Conservation (phyloP, 1,140 invertebrate species). For the Ylistrum balloti region DNA sequence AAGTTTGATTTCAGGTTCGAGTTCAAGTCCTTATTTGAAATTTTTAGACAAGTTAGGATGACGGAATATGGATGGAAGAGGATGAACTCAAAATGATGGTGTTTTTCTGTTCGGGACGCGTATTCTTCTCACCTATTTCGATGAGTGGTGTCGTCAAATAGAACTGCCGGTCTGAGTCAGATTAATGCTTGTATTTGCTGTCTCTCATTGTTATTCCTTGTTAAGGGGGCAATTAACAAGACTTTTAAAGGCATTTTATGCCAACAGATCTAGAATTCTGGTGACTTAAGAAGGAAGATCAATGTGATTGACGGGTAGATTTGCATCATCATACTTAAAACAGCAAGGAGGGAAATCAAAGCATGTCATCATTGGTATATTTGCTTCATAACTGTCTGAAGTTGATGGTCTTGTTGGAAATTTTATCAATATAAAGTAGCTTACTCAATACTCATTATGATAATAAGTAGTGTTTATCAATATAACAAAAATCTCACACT, state of each 20-base stretch:
- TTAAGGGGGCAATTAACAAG: too few relatives aligned
- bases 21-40: too few relatives aligned
- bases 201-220: background rate
- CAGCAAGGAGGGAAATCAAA: background rate
- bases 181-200: background rate
- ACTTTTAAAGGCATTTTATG: too few relatives aligned
- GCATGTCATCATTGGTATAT: background rate
- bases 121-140: too few relatives aligned
- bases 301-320: background rate
- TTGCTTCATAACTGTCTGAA: background rate
- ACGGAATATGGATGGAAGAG: too few relatives aligned
- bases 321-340: background rate
- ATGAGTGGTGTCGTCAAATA: too few relatives aligned
- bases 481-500: background rate
- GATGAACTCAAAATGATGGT: too few relatives aligned
- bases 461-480: background rate
- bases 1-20: too few relatives aligned
- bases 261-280: too few relatives aligned
- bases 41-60: too few relatives aligned
- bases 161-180: background rate
- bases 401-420: background rate
- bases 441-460: background rate
- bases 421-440: background rate
- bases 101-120: too few relatives aligned
- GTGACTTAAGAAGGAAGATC: background rate